Evolutionary conservation across 2,888 invertebrate genomes (phyloP), one percentile per base, ranked within the genome.

Genomic region (Drosophila kuntzei): DNA sequence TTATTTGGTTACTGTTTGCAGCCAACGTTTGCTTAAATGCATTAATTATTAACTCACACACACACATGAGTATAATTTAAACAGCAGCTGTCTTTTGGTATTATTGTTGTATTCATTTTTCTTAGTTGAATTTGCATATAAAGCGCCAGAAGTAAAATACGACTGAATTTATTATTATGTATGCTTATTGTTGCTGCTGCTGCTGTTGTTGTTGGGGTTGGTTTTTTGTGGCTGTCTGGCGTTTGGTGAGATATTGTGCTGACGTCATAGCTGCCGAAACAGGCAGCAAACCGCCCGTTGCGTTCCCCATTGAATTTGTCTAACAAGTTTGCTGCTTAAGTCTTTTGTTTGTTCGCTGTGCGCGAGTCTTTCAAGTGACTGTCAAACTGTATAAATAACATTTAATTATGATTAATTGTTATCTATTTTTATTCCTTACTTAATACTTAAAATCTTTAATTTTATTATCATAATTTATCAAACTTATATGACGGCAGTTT

Each of bases 301-400:
- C 16, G 27, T 3, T 27, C n/a, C 8, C 3, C n/a, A 11, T 16
- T 25, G 5, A 36, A 12, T 55, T 14, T 22, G 16, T 29, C 6
- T 12, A 69, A 55, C 74, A 70, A 82, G 90, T 90, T 90, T 82
- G 85, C 57, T 63, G 75, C 78, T 84, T 82, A 71, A 90, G 83
- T 90, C 90, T 80, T 90, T 90, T 68, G 89, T 88, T 78, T 79
- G 18, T 2, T 8, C 3, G 27, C 20, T 25, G 6, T 16, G 4
- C n/a, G 25, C 9, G 34, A 22, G 47, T 46, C 36, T 25, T 39
- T 20, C 12, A 16, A 58, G 41, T 68, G 7, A 9, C 36, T 64
- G 2, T 0, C 0, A 58, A 77, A 67, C 66, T 71, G 54, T 60
- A 16, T 5, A 20, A n/a, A 0, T 22, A 7, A 6, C 11, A 18